These are phyloP conservation scores for Melolontha melolontha DNA, from an alignment of 2,888 invertebrate species.

Conservation along the genomic window DNA sequence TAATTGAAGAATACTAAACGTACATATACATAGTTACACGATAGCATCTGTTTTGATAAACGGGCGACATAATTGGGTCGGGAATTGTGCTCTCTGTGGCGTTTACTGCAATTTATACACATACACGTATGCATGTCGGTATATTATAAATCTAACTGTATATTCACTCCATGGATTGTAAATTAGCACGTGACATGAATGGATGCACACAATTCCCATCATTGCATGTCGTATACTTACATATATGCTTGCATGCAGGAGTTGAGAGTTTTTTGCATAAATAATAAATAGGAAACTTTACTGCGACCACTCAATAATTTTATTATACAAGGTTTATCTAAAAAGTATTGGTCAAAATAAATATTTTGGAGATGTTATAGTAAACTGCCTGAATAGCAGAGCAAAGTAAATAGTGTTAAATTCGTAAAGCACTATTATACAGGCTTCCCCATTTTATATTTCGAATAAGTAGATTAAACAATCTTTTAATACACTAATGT, in stretches of 20 bases:
- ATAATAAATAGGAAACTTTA: too few relatives aligned
- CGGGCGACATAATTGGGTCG: constrained; percentile 35
- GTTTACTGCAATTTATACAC: constrained; percentile 26
- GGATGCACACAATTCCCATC: constrained; percentile 10
- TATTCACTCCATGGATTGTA: constrained; percentile 33
- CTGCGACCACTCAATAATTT: too few relatives aligned
- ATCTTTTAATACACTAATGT: too few relatives aligned
- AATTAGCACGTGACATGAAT: constrained; percentile 29
- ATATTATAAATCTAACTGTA: constrained; percentile 34
- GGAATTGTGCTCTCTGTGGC: constrained; percentile 29
- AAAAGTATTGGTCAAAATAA: too few relatives aligned
- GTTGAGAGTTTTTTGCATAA: too few relatives aligned
- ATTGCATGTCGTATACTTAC: not conserved
- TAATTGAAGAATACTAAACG: constrained; percentile 27
- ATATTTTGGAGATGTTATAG: too few relatives aligned
- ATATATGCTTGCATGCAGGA: not conserved
- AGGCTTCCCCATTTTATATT: too few relatives aligned
- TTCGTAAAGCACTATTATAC: too few relatives aligned
- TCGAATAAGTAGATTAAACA: too few relatives aligned
- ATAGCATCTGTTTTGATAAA: constrained; percentile 39
- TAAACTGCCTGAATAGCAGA: too few relatives aligned
- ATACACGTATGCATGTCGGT: not conserved
- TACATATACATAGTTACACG: constrained; percentile 3
- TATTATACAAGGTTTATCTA: too few relatives aligned
- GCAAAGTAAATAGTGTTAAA: too few relatives aligned